A percentile compares a stretch with the other conserved stretches of the same genome.
phyloP scores from a whole-genome alignment of 2,888 invertebrate genomes.

The Papilio gigon region DNA sequence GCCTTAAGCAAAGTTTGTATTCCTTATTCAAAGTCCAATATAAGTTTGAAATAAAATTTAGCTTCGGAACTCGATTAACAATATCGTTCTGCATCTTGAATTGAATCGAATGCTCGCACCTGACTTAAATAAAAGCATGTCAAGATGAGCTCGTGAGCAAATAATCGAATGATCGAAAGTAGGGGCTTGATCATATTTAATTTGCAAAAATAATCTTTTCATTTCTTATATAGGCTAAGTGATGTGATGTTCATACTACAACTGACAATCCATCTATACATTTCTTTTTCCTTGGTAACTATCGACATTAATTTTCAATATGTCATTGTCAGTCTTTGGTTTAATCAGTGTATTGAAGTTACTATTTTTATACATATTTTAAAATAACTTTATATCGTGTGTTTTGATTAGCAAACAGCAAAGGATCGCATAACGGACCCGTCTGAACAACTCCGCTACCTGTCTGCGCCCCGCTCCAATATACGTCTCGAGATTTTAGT shows the following conservation, averaged over 20 bases:
- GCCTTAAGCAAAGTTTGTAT: slow-evolving; percentile 35
- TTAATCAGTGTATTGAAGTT: neutral
- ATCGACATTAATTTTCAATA: neutral
- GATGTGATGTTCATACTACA: too few species aligned
- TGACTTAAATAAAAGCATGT: slow-evolving; percentile 44
- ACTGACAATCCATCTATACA: too few species aligned
- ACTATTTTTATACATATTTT: neutral
- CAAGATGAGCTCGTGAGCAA: slow-evolving; percentile 19
- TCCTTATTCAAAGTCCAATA: slow-evolving; percentile 39
- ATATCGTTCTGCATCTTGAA: slow-evolving; percentile 54
- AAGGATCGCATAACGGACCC: slow-evolving; percentile 80
- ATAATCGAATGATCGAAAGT: too few species aligned
- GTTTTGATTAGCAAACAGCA: slow-evolving; percentile 65
- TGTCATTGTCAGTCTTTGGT: neutral
- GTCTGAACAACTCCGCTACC: slow-evolving; percentile 83
- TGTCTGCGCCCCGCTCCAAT: slow-evolving; percentile 83
- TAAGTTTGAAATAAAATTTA: slow-evolving; percentile 45
- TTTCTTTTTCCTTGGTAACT: too few species aligned
- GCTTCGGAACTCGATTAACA: slow-evolving; percentile 58
- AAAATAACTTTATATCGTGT: slow-evolving; percentile 6
- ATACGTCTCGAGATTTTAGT: slow-evolving; percentile 83
- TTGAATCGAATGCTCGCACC: slow-evolving; percentile 60
- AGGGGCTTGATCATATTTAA: neutral
- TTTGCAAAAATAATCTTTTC: too few species aligned
- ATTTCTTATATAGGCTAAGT: too few species aligned